These are phyloP conservation scores for Cantharis flavilabris DNA, from an alignment of 2,888 invertebrate genomes.

Conservation along the genomic window DNA sequence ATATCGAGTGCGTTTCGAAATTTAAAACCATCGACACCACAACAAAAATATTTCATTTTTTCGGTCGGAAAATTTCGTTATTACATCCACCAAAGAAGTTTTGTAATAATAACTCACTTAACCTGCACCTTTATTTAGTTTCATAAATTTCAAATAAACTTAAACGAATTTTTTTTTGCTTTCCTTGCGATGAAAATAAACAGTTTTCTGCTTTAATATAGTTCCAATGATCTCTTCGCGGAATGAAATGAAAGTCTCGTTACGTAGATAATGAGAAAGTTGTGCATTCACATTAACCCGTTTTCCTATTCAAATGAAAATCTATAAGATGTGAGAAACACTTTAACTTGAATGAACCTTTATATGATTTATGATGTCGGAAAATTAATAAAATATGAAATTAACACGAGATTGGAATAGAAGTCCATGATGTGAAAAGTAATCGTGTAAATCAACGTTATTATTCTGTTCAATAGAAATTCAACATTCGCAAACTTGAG, in stretches of 20 bases:
- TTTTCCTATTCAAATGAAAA: neutral
- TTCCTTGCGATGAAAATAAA: neutral
- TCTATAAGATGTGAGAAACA: neutral
- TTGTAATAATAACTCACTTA: neutral
- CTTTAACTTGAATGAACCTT: neutral
- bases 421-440: neutral
- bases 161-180: neutral
- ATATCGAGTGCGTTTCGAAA: neutral
- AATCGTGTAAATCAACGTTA: neutral
- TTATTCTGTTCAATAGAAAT: neutral
- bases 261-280: neutral
- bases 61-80: neutral
- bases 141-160: neutral
- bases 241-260: neutral
- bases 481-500: neutral
- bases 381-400: neutral
- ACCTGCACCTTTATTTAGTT: neutral
- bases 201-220: neutral
- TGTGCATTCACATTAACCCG: neutral
- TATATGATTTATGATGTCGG: neutral
- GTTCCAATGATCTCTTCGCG: neutral
- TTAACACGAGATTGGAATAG: neutral
- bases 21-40: neutral
- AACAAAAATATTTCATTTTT: neutral
- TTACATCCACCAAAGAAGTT: neutral